Percentiles rank a stretch among this genome's conserved stretches.
Conservation (phyloP, 1,140 invertebrate genomes). For the Apis mellifera region DNA sequence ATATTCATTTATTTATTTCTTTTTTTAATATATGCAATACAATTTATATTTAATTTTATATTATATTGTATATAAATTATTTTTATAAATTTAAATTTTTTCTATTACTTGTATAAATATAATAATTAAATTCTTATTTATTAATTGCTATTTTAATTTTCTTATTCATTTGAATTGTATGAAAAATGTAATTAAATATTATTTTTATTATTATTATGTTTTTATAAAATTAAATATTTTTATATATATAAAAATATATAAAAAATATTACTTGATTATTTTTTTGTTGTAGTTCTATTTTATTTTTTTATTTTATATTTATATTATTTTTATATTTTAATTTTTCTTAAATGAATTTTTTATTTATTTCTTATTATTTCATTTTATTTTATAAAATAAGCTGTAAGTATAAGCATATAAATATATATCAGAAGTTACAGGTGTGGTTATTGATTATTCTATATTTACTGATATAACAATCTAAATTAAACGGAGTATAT, state of each 20-base stretch:
- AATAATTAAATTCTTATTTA: no score
- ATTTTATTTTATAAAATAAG: no score
- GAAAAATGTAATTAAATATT: no score
- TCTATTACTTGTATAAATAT: no score
- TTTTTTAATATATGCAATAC: not conserved
- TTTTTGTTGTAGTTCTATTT: not conserved
- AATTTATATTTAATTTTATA: no score
- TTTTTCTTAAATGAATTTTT: no score
- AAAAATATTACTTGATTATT: not conserved
- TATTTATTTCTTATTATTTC: not conserved
- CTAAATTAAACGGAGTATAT: conserved; percentile 18
- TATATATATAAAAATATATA: not conserved
- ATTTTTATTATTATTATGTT: not conserved
- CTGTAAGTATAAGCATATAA: not conserved
- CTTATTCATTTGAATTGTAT: no score
- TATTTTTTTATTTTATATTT: not conserved
- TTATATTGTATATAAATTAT: no score
- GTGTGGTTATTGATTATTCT: conserved; percentile 50
- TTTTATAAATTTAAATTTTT: no score
- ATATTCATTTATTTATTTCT: not conserved
- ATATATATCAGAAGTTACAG: conserved; percentile 44
- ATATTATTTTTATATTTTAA: no score
- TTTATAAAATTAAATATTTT: not conserved
- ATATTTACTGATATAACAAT: conserved; percentile 39
- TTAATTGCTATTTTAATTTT: no score